phyloP scores from a whole-genome alignment of 2,113 vertebrate species.

The Mobula birostris region DNA sequence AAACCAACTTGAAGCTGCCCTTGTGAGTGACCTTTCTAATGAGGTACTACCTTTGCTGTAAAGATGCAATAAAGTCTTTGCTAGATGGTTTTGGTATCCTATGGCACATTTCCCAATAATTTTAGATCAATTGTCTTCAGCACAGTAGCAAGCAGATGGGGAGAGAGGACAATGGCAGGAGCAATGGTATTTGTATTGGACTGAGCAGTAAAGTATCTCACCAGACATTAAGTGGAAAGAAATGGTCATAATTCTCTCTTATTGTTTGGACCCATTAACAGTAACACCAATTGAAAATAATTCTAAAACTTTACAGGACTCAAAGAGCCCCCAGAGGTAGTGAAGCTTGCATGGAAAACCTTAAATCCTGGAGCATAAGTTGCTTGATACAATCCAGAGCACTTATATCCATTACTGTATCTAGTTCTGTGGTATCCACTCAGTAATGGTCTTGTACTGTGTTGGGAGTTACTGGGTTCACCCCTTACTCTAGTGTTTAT shows the following conservation, averaged over 20 bases:
- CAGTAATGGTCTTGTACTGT: not conserved
- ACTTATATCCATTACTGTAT: not conserved
- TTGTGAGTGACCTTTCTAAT: not conserved
- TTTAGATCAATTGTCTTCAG: not conserved
- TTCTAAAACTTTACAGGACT: not conserved
- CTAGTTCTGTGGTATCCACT: not conserved
- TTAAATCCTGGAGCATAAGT: not conserved
- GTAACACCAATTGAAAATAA: not conserved
- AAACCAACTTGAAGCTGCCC: not conserved
- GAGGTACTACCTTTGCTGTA: not conserved
- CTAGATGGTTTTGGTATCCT: not conserved
- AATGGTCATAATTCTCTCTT: not conserved
- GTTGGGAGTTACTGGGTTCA: not conserved
- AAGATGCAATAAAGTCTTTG: not conserved
- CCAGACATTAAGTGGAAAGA: too few relatives aligned
- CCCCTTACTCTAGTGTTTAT: not conserved
- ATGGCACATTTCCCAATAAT: not conserved
- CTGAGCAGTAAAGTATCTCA: not conserved
- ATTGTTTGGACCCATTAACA: not conserved
- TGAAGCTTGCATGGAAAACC: too few relatives aligned
- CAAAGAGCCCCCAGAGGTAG: not conserved
- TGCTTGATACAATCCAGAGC: not conserved
- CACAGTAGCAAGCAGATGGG: not conserved
- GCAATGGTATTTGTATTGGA: not conserved
- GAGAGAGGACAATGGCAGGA: not conserved